Conservation (phyloP, 2,888 invertebrate genomes). For the Drosophila nigritarsus region DNA sequence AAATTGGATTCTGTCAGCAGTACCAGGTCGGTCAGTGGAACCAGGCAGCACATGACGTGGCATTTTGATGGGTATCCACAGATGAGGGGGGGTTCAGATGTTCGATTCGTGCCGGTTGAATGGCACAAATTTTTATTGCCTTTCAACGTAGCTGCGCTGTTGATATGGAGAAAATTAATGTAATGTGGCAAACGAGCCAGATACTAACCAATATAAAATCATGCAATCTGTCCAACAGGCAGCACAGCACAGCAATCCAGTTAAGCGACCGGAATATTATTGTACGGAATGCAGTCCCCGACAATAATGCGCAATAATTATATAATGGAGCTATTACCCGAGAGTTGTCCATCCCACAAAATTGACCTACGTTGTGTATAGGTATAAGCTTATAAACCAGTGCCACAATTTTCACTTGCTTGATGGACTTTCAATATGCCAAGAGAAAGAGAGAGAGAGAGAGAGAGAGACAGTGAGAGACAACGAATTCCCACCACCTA, state of each 20-base stretch:
- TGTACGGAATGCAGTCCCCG: conserved; percentile 38
- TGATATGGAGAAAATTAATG: conserved; percentile 58
- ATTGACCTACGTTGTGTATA: conserved; percentile 63
- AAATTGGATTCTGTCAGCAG: conserved; percentile 77
- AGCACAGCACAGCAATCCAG: conserved; percentile 18
- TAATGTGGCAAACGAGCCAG: conserved; percentile 55
- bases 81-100: neutral
- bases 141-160: conserved; percentile 56
- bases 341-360: conserved; percentile 39
- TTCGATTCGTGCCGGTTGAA: conserved; percentile 61
- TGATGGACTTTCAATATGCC: conserved; percentile 70
- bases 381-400: conserved; percentile 57
- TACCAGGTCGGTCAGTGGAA: conserved; percentile 14
- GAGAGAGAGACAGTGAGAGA: neutral
- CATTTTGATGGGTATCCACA: conserved; percentile 34
- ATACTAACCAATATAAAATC: conserved; percentile 47
- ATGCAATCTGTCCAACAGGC: conserved; percentile 39
- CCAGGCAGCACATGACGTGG: conserved; percentile 23
- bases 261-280: conserved; percentile 17
- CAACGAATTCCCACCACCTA: neutral
- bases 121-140: conserved; percentile 79
- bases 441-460: neutral
- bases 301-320: conserved; percentile 77
- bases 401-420: conserved; percentile 61
- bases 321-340: conserved; percentile 74